A percentile compares a stretch with the other conserved stretches of the same genome.
These are phyloP conservation scores for Moxostoma hubbsi DNA, from an alignment of 2,797 vertebrate genomes.

Conservation along the genomic window DNA sequence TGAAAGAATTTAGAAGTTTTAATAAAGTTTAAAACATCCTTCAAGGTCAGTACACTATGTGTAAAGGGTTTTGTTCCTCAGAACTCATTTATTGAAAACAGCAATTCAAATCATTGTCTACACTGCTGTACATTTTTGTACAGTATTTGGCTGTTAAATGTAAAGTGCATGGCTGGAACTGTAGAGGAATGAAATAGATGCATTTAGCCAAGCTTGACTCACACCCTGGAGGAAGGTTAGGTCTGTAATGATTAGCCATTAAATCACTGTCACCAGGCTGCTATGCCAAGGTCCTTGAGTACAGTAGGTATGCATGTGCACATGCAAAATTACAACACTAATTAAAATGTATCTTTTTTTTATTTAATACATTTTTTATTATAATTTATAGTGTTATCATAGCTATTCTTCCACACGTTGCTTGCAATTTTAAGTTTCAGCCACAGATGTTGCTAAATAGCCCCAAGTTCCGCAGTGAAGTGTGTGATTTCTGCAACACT, in stretches of 20 bases:
- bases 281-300: not conserved
- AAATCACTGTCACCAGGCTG: conserved; percentile 50
- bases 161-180: not conserved
- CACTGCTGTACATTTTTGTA: not conserved
- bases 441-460: too few species aligned
- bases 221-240: conserved; percentile 44
- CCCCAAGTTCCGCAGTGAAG: too few species aligned
- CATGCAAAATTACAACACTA: too few species aligned
- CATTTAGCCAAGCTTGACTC: conserved; percentile 55
- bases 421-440: too few species aligned
- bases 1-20: too few species aligned
- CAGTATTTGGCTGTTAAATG: not conserved
- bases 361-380: too few species aligned
- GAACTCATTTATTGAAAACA: not conserved
- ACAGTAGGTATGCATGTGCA: conserved; percentile 15
- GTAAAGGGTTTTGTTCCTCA: not conserved
- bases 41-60: not conserved
- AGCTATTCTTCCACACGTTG: too few species aligned
- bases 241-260: conserved; percentile 52
- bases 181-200: conserved; percentile 6
- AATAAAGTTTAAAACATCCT: too few species aligned
- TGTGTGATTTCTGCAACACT: too few species aligned
- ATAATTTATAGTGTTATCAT: too few species aligned
- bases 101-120: not conserved
- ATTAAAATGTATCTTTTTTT: too few species aligned